phyloP scores from a whole-genome alignment of 2,797 vertebrate species.

The Gambelia wislizenii region DNA sequence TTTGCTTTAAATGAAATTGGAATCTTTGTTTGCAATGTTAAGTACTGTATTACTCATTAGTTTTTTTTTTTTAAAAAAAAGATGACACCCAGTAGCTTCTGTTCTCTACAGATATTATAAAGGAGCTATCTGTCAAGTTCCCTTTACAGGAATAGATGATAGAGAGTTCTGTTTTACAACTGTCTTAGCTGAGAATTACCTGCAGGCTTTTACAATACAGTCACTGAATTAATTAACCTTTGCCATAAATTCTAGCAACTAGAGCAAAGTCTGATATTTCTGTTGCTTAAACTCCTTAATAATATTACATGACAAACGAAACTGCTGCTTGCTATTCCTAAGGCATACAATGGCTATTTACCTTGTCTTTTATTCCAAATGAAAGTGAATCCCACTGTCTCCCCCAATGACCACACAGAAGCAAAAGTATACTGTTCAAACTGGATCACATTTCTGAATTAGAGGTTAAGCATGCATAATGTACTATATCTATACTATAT shows the following conservation, averaged over 20 bases:
- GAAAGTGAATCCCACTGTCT: conserved; percentile 25
- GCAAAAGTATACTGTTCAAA: not conserved
- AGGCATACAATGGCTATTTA: conserved; percentile 2
- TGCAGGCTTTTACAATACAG: conserved; percentile 40
- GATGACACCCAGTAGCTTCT: accelerated
- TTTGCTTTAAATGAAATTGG: not conserved
- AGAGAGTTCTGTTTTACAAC: conserved; percentile 48
- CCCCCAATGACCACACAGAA: not conserved
- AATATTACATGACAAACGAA: conserved; percentile 20
- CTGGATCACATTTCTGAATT: not conserved
- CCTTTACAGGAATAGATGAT: conserved; percentile 19
- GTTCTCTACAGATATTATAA: not conserved
- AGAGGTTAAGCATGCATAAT: not conserved
- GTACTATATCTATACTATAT: conserved; percentile 1
- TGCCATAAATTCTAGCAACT: conserved; percentile 52
- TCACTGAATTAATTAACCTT: conserved; percentile 71
- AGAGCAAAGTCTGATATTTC: conserved; percentile 42
- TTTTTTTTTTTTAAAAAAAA: not conserved
- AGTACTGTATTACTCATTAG: not conserved
- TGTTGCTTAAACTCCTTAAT: conserved; percentile 12
- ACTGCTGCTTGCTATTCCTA: conserved; percentile 6
- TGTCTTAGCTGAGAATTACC: conserved; percentile 57
- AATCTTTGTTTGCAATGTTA: not conserved
- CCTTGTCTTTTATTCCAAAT: not conserved
- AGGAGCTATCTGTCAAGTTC: not conserved